Evolutionary conservation across 1,140 invertebrate species (phyloP).

Genomic region (Caenorhabditis elegans): DNA sequence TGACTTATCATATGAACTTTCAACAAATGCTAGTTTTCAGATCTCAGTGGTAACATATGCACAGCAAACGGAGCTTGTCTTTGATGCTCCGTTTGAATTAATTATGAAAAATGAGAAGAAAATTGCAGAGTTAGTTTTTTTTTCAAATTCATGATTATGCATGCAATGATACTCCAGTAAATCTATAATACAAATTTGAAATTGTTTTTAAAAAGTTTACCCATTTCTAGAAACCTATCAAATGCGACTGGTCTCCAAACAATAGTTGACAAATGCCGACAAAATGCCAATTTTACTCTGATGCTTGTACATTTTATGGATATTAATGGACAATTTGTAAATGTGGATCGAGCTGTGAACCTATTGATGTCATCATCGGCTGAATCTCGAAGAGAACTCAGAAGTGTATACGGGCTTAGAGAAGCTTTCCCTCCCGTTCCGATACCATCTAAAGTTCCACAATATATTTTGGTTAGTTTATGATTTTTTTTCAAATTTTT

Average conservation of each 20-base stretch:
- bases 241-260: slow-evolving; percentile 36
- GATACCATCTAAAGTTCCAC: neutral
- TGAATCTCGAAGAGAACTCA: neutral
- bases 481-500: no score
- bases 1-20: neutral
- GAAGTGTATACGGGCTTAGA: slow-evolving; percentile 33
- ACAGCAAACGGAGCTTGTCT: slow-evolving; percentile 39
- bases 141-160: no score
- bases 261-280: slow-evolving; percentile 33
- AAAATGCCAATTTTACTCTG: slow-evolving; percentile 41
- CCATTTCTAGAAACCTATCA: slow-evolving; percentile 35
- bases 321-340: slow-evolving; percentile 5
- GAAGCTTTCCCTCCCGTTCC: slow-evolving; percentile 5
- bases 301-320: slow-evolving; percentile 44
- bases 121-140: slow-evolving; percentile 35
- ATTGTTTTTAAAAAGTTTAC: no score
- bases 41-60: slow-evolving; percentile 44
- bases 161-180: no score
- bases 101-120: slow-evolving; percentile 37
- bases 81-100: slow-evolving; percentile 28
- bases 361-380: slow-evolving; percentile 33
- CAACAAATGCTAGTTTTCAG: slow-evolving; percentile 36
- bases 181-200: no score
- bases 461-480: neutral
- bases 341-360: slow-evolving; percentile 34